These are phyloP conservation scores for Bradypus variegatus DNA, from an alignment of 2,797 vertebrate species.

Conservation along the genomic window DNA sequence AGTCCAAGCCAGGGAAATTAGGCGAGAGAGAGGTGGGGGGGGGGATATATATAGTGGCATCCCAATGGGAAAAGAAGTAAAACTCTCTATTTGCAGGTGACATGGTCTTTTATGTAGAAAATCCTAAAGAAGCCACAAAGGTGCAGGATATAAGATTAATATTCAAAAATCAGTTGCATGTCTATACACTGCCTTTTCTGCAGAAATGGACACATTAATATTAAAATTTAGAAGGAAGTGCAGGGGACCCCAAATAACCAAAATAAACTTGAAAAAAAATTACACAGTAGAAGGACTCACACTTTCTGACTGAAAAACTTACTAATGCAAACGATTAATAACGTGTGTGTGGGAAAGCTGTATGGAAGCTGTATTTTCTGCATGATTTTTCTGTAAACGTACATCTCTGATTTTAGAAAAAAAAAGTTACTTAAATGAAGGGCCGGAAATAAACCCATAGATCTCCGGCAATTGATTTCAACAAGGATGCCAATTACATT, in stretches of 20 bases:
- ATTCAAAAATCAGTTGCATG: neutral
- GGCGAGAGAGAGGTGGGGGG: too few species aligned
- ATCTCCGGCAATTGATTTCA: too few species aligned
- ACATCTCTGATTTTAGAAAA: too few species aligned
- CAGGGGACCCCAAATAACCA: neutral
- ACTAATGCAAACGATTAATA: neutral
- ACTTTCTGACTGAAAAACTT: neutral
- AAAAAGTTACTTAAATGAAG: too few species aligned
- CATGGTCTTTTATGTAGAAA: neutral
- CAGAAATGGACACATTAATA: neutral
- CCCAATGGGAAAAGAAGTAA: neutral
- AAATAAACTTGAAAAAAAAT: neutral
- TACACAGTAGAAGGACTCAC: neutral
- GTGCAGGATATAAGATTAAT: neutral
- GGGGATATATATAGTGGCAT: neutral
- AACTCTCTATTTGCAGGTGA: neutral
- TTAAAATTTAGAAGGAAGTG: neutral
- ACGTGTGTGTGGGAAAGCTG: too few species aligned
- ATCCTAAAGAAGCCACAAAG: neutral
- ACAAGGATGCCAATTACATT: too few species aligned
- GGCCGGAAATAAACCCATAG: too few species aligned
- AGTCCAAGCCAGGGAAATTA: constrained; percentile 1
- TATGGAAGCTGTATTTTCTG: too few species aligned
- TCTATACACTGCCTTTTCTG: neutral
- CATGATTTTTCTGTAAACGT: too few species aligned